Evolutionary conservation across 2,888 invertebrate species (phyloP).

Genomic region (Dicranocentrus wangi): DNA sequence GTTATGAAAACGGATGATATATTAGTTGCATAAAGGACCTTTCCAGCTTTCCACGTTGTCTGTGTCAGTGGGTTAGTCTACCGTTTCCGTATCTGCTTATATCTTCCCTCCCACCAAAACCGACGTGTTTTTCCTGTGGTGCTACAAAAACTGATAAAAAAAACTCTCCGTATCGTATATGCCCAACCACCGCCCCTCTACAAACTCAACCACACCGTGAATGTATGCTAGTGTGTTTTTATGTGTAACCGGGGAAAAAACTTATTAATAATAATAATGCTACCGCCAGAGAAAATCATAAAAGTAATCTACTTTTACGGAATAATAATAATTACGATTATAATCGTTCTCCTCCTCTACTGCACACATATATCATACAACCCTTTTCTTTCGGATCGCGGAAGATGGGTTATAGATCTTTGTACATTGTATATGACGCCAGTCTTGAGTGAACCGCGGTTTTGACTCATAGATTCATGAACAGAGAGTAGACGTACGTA

Average conservation of each 20-base stretch:
- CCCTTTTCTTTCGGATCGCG: too few relatives aligned
- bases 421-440: too few relatives aligned
- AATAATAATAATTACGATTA: constrained; percentile 21
- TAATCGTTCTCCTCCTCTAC: background rate
- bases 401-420: too few relatives aligned
- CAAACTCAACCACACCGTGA: too few relatives aligned
- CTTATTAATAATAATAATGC: background rate
- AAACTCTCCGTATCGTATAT: too few relatives aligned
- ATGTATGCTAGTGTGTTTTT: background rate
- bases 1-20: constrained; percentile 36
- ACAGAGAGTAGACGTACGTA: constrained; percentile 6
- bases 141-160: too few relatives aligned
- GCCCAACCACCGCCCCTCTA: too few relatives aligned
- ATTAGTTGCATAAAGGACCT: constrained; percentile 43
- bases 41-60: background rate
- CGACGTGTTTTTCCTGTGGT: too few relatives aligned
- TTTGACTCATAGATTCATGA: too few relatives aligned
- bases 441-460: too few relatives aligned
- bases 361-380: too few relatives aligned
- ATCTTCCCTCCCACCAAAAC: too few relatives aligned
- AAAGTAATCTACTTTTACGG: constrained; percentile 30
- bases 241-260: background rate
- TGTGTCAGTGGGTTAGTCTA: constrained; percentile 46
- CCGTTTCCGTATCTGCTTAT: constrained; percentile 7
- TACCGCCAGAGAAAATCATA: constrained; percentile 7